Base-by-base conservation (phyloP, 2,888 invertebrate genomes). In the Spicauda simplicius region DNA sequence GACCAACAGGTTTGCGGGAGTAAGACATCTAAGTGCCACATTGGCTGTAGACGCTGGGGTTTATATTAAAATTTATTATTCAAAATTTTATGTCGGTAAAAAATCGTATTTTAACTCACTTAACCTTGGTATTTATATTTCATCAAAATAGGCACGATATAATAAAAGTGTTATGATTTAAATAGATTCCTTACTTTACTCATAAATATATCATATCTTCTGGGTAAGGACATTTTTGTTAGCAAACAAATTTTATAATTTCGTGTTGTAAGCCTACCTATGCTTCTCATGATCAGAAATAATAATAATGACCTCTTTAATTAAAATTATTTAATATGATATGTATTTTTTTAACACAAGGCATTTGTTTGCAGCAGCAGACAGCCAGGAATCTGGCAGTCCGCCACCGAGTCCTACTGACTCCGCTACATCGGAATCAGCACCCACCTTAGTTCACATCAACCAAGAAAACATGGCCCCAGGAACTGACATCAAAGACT, bases 401-500 rank as follows among this genome's bases (percentile, higher is more conserved):
- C 88, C 92, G 64, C 91, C 90, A 71, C 87, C 88, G 72, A 93
- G 93, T 77, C 92, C 93, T 41, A 84, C 88, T 62, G 91, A 90
- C 80, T 92, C 91, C 69, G 87, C 84, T 66, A 82, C 88, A 70
- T 93, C 93, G 72, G 92, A 93, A 79, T 83, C 90, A 68, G 85
- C 92, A 71, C 92, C 92, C 80, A 93, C 92, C 84, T 80, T 93
- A 83, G 93, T 93, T 71, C 91, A 91, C 75, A 91, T 93, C 73
- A 93, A 92, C 69, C 91, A 92, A 75, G 93, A 93, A 76, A 83
- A 80, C 72, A 92, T 93, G 93, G 89, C 93, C 20, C 93, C 93
- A 33, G 91, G 90, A 71, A 77, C 84, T 14, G 91, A 92, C 73
- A 74, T 87, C 64, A 91, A 92, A 57, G 91, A 93, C 63, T 93